Evolutionary conservation across 2,113 vertebrate species (phyloP).

Genomic region (Phocoena sinus): DNA sequence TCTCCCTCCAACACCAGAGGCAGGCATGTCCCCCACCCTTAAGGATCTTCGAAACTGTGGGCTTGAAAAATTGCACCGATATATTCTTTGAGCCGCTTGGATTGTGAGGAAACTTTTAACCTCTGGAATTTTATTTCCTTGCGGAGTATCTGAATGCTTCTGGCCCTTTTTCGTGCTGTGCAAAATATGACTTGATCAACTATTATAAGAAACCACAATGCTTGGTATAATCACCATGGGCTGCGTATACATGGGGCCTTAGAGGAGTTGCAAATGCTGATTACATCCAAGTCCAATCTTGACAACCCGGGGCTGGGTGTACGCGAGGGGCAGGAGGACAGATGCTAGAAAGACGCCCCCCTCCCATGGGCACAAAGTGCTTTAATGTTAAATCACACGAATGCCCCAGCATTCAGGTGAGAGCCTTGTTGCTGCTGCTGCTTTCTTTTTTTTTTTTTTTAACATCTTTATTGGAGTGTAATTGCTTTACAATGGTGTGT

Average conservation of each 20-base stretch:
- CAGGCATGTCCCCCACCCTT: neutral
- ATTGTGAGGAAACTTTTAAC: neutral
- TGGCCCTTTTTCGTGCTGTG: neutral
- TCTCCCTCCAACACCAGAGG: neutral
- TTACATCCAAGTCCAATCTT: neutral
- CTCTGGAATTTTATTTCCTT: neutral
- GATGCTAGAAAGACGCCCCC: neutral
- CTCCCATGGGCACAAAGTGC: neutral
- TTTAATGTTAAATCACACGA: neutral
- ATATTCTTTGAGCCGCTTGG: neutral
- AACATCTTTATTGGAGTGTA: too few relatives aligned
- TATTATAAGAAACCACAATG: neutral
- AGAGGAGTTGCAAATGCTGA: neutral
- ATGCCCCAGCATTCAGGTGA: neutral
- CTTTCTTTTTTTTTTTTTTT: too few relatives aligned
- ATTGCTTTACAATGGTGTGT: too few relatives aligned
- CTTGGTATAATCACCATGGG: neutral
- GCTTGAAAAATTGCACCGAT: neutral
- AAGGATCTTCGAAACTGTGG: neutral
- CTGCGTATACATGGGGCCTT: neutral
- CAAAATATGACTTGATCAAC: neutral
- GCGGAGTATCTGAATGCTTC: neutral
- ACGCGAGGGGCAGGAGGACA: neutral
- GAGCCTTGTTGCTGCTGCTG: neutral
- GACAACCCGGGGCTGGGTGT: neutral